Evolutionary conservation across 2,113 vertebrate species (phyloP).

Genomic region (Clupea harengus): DNA sequence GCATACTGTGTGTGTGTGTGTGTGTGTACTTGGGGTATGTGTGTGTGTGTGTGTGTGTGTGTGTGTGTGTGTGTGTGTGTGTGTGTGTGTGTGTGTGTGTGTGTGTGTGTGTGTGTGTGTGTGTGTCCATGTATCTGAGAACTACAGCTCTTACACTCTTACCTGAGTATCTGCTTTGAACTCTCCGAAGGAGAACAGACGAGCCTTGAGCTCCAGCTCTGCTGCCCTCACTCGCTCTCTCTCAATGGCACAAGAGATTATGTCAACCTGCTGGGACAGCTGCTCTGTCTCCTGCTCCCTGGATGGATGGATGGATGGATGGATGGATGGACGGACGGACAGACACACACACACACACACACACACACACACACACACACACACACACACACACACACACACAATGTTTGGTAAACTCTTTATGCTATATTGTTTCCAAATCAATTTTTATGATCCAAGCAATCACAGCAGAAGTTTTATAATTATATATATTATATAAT

Average conservation of each 20-base stretch:
- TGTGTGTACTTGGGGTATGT: no score
- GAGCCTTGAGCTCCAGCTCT: slow-evolving; percentile 66
- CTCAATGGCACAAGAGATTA: slow-evolving; percentile 55
- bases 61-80: slow-evolving; percentile 26
- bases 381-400: background rate
- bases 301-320: background rate
- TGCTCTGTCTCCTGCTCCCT: slow-evolving; percentile 70
- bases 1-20: no score
- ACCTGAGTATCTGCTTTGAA: slow-evolving; percentile 66
- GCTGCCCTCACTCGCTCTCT: slow-evolving; percentile 64
- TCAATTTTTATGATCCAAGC: background rate
- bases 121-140: background rate
- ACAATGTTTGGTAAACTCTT: background rate
- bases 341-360: slow-evolving; percentile 12
- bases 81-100: background rate
- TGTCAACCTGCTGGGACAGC: slow-evolving; percentile 58
- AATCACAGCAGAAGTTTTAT: no score
- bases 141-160: slow-evolving; percentile 42
- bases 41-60: background rate
- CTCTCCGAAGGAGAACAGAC: slow-evolving; percentile 63
- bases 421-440: background rate
- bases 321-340: slow-evolving; percentile 45
- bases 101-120: no score
- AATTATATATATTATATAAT: background rate
- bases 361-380: background rate